Conservation (phyloP, 2,113 vertebrate species). For the Marcusenius ussheri region DNA sequence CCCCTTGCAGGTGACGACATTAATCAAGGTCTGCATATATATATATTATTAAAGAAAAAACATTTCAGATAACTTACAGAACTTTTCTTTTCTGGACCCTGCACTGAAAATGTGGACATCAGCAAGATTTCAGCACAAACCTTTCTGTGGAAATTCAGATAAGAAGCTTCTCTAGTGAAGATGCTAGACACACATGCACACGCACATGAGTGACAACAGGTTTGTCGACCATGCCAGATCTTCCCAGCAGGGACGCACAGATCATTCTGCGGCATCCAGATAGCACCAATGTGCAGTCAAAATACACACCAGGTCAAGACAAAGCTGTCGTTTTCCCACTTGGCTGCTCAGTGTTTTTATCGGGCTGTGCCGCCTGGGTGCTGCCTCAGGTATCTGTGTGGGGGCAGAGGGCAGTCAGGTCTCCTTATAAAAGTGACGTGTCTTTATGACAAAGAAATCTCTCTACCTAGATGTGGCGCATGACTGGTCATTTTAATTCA, state of each 20-base stretch:
- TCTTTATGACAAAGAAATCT: not conserved
- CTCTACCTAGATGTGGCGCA: not conserved
- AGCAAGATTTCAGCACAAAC: not conserved
- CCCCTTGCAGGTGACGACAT: not conserved
- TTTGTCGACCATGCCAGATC: not conserved
- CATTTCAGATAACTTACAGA: not conserved
- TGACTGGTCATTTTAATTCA: not conserved
- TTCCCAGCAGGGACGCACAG: not conserved
- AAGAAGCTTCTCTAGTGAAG: not conserved
- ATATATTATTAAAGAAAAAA: not conserved
- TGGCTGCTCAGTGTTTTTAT: not conserved
- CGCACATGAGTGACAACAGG: not conserved
- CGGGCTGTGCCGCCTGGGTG: not conserved
- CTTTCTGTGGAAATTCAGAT: not conserved
- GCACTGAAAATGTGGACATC: not conserved
- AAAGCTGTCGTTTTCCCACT: not conserved
- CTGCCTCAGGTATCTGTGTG: not conserved
- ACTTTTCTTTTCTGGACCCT: not conserved
- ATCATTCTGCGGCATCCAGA: not conserved
- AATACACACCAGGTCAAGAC: not conserved
- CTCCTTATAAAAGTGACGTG: not conserved
- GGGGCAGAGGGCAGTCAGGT: not conserved
- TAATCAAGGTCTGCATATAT: not conserved
- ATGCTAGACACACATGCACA: not conserved
- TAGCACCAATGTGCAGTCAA: conserved; percentile 8